Percentiles rank a stretch among this genome's conserved stretches.
phyloP scores from a whole-genome alignment of 2,113 vertebrate species.

The Hipposideros armiger region DNA sequence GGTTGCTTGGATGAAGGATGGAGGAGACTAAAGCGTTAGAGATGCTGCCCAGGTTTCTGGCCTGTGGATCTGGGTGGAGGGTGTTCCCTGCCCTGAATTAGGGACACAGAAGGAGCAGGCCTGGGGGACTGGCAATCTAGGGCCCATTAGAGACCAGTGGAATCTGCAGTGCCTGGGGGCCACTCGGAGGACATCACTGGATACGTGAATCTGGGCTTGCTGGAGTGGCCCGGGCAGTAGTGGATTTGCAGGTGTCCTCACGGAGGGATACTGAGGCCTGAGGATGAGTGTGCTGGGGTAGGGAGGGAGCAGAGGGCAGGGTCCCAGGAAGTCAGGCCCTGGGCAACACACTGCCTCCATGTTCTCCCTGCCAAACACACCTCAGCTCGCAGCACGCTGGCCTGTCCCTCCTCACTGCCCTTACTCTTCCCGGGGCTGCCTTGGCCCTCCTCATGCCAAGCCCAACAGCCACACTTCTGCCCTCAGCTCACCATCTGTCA shows the following conservation, averaged over 20 bases:
- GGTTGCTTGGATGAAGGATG: neutral
- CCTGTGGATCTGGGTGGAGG: neutral
- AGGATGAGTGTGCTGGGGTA: neutral
- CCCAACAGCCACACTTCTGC: neutral
- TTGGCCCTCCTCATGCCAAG: neutral
- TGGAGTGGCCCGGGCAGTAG: neutral
- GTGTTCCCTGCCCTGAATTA: neutral
- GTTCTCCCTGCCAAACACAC: neutral
- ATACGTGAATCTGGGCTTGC: neutral
- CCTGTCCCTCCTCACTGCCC: neutral
- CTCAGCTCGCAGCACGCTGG: neutral
- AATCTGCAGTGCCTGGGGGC: neutral
- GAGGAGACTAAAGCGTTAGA: neutral
- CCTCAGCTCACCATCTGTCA: neutral
- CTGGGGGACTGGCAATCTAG: neutral
- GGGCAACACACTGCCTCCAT: neutral
- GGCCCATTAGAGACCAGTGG: neutral
- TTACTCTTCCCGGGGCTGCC: neutral
- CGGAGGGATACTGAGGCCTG: neutral
- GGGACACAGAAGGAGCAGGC: neutral
- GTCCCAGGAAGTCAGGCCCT: neutral
- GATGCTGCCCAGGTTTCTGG: neutral
- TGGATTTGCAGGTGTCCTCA: neutral
- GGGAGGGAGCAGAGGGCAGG: neutral
- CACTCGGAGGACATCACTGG: neutral